Evolutionary conservation across 2,113 vertebrate species (phyloP), one percentile per base, ranked within the genome.

Genomic region (Oostethus manadensis): DNA sequence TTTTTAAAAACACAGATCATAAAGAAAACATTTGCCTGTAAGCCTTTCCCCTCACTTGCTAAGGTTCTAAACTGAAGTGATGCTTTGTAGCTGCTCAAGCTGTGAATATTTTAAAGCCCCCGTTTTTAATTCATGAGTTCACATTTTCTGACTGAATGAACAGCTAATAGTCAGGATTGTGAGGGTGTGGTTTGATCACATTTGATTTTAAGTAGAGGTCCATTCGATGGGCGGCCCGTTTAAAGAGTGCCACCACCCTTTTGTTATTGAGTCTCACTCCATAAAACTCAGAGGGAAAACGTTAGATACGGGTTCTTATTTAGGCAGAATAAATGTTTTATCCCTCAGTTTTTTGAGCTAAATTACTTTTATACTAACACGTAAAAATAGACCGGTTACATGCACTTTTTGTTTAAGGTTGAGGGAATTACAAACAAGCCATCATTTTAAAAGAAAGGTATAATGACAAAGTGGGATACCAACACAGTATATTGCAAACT

Each of bases 91-190:
- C 48, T 35, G 22, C 35, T 58, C 42, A 55, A 58, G 14, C 43
- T 64, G 20, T 45, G 45, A 33, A 47, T 47, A 51, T 49, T 55
- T 58, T 40, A 22, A 51, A 66, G 11, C 8, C 29, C 11, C 16
- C 53, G 8, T 15, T 58, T 56, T 18, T 43, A 51, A 13, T 29
- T 63, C 20, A 16, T 45, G 43, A 58, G 22, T 35, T 17, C 22
- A 60, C 53, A 49, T 60, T 55, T 60, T 55, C 53, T 55, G 33
- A 55, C 53, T 20, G 35, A 55, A 18, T 55, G 53, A 55, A 35
- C 53, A 11, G 35, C 53, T 55, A 55, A 55, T 40, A 55, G 40
- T 40, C 33, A 40, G 38, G 51, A 44, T 9, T 7, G n/a, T 20
- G 17, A 56, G n/a, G 40, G 43, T 49, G 1, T 13, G 38, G 38